Evolutionary conservation across 2,888 invertebrate genomes (phyloP).

Genomic region (Stratiomys singularior): DNA sequence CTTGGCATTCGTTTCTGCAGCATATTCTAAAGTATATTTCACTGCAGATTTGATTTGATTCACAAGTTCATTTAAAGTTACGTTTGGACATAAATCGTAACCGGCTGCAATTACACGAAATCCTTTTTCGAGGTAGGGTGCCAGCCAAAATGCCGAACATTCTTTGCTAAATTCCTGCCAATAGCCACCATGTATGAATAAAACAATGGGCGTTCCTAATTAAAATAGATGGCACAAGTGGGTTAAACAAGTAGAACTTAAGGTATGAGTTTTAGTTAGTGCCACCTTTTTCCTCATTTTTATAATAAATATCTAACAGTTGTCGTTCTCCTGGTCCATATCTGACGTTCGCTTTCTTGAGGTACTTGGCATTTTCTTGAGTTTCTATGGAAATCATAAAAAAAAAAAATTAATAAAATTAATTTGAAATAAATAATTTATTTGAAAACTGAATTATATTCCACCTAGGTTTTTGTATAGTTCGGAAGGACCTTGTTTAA

Average conservation of each 20-base stretch:
- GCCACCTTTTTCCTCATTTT: slow-evolving; percentile 69
- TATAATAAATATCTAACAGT: slow-evolving; percentile 78
- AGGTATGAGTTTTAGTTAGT: not conserved
- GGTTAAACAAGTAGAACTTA: not conserved
- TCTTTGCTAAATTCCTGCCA: slow-evolving; percentile 82
- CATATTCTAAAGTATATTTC: slow-evolving; percentile 73
- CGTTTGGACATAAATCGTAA: slow-evolving; percentile 82
- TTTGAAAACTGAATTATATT: too few relatives aligned
- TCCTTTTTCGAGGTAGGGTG: slow-evolving; percentile 71
- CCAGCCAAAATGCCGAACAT: slow-evolving; percentile 71
- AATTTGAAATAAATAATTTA: too few relatives aligned
- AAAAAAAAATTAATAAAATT: too few relatives aligned
- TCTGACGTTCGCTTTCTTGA: slow-evolving; percentile 69
- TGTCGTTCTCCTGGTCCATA: slow-evolving; percentile 74
- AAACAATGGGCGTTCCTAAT: slow-evolving; percentile 79
- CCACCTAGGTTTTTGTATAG: too few relatives aligned
- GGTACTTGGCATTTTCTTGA: slow-evolving; percentile 66
- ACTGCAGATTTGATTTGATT: slow-evolving; percentile 73
- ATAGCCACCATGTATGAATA: slow-evolving; percentile 89
- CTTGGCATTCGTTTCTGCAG: slow-evolving; percentile 72
- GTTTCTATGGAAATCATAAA: slow-evolving; percentile 67
- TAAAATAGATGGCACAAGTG: slow-evolving; percentile 44
- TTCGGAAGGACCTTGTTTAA: too few relatives aligned
- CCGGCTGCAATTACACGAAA: slow-evolving; percentile 80
- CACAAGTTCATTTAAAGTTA: slow-evolving; percentile 71